Base-by-base conservation (phyloP, 2,888 invertebrate species). In the Dasypolia templi region DNA sequence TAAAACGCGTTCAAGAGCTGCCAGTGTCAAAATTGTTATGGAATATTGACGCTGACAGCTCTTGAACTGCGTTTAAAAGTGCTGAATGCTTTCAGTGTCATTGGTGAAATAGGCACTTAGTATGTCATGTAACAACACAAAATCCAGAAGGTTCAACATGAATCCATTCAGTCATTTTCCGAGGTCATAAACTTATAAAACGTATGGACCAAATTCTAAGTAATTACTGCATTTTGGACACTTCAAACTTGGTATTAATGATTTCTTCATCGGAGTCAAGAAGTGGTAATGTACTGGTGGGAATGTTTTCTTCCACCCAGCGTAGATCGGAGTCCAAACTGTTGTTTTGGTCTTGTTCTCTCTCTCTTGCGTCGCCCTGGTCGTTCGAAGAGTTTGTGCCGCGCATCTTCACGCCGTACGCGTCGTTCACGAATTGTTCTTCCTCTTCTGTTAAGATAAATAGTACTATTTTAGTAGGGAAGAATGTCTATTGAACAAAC, bases 221-320 rank as follows among this genome's bases (percentile, higher is more conserved):
- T 89, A 87, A 77, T 91, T 93, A 98, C 96, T 98, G 98, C 98
- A 98, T 98, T 95, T 98, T 98, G 68, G 98, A 98, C 83, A 98
- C 97, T 96, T 98, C 98, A 93, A 98, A 98, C 93, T 98, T 97
- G 3, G 98, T 98, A 88, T 97, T 98, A 88, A 98, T 97, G 69
- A 98, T 97, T 95, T 98, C 98, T 95, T 98, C 98, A 90, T 97
- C 98, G 96, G 91, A 98, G 93, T 90, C 98, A 93, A 87, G 97
- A 95, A 92, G 97, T 86, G 89, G 98, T 93, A 88, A 97, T 91
- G 98, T 97, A 78, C 98, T 97, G 44, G 98, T 97, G 1, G 99
- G 98, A 85, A 99, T 99, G 93, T 99, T 98, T 87, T 99, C 99
- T 91, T 99, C 99, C 11, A 99, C 98, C 99, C 99, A 99, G 90